Conservation (phyloP, 2,888 invertebrate genomes). For the Eristalis arbustorum region DNA sequence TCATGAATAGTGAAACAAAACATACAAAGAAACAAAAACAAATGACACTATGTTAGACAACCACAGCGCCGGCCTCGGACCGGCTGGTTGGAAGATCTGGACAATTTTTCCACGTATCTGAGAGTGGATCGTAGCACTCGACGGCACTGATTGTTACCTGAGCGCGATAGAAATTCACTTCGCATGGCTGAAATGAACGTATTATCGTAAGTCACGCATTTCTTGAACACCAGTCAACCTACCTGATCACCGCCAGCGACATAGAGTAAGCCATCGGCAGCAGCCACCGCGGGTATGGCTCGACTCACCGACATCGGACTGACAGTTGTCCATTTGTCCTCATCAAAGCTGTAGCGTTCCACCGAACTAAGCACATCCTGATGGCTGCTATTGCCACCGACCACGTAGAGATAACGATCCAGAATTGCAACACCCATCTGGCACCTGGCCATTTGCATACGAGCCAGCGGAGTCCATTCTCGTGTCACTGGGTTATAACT, state of each 20-base stretch:
- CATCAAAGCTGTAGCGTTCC: conserved; percentile 83
- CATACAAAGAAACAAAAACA: conserved; percentile 36
- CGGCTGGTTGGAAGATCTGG: conserved; percentile 90
- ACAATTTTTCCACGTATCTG: conserved; percentile 88
- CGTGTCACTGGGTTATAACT: conserved; percentile 90
- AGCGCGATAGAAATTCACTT: conserved; percentile 90
- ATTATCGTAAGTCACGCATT: background rate
- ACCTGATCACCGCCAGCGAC: conserved; percentile 92
- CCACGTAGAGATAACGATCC: conserved; percentile 90
- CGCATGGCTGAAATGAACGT: conserved; percentile 82
- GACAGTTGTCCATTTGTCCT: conserved; percentile 87
- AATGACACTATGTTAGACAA: conserved; percentile 82
- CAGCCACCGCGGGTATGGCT: conserved; percentile 91
- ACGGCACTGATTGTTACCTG: conserved; percentile 91
- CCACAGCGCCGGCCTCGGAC: conserved; percentile 92
- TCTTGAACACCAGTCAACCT: conserved; percentile 3
- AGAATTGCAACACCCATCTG: conserved; percentile 95
- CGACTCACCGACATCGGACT: conserved; percentile 87
- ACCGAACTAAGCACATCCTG: conserved; percentile 90
- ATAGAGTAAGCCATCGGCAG: conserved; percentile 90
- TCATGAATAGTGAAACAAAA: conserved; percentile 39
- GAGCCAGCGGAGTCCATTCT: conserved; percentile 88
- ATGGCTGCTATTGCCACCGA: conserved; percentile 92
- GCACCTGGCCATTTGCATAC: conserved; percentile 90
- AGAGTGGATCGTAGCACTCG: conserved; percentile 91